A percentile compares a stretch with the other conserved stretches of the same genome.
phyloP scores from a whole-genome alignment of 2,888 invertebrate species.

The Epicampocera succincta region DNA sequence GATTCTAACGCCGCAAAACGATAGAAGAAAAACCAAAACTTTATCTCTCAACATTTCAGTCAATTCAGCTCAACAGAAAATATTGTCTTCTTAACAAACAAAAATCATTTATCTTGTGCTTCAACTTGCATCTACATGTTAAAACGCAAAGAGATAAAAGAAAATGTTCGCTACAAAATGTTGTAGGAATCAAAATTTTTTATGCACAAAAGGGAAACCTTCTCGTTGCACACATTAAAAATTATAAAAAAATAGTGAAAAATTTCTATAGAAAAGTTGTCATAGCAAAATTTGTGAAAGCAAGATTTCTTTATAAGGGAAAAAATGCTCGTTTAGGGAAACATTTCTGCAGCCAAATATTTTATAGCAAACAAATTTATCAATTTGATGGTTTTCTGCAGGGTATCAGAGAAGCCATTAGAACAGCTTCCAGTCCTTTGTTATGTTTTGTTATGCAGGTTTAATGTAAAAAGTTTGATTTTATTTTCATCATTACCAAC shows the following conservation, averaged over 20 bases:
- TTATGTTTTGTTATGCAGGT: background rate
- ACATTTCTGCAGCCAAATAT: no score
- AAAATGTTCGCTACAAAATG: constrained; percentile 19
- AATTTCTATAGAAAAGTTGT: no score
- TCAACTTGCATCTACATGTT: constrained; percentile 38
- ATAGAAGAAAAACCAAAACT: constrained; percentile 41
- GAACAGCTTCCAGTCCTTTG: background rate
- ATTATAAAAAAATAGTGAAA: no score
- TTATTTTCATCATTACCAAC: constrained; percentile 34
- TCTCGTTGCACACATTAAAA: no score
- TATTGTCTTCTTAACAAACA: constrained; percentile 67
- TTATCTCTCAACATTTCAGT: constrained; percentile 52
- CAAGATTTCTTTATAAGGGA: no score
- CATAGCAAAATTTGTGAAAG: no score
- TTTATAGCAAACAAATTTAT: background rate
- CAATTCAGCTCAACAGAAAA: constrained; percentile 64
- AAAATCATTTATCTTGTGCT: constrained; percentile 67
- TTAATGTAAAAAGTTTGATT: constrained; percentile 25
- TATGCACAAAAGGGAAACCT: no score
- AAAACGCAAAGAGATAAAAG: constrained; percentile 31
- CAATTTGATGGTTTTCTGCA: background rate
- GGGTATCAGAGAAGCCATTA: constrained; percentile 18
- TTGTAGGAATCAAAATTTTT: no score
- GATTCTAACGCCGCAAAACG: constrained; percentile 53
- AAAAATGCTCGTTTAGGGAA: no score